These are phyloP conservation scores for Prionailurus viverrinus DNA, from an alignment of 2,113 vertebrate genomes.

Conservation along the genomic window DNA sequence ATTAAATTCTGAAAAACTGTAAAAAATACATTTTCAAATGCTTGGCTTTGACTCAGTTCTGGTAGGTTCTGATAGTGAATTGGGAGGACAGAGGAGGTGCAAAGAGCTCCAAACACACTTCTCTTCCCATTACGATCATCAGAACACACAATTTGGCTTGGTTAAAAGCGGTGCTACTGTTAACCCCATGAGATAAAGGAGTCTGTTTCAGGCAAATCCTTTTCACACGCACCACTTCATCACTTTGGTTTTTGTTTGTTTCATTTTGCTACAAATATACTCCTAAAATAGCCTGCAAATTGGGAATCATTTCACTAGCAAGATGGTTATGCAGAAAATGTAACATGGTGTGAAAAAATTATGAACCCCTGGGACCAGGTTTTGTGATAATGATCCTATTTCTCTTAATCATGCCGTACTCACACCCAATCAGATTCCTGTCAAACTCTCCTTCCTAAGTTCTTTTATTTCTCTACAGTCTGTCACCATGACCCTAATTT, in stretches of 20 bases:
- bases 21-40: background rate
- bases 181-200: background rate
- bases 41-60: background rate
- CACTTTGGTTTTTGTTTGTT: slow-evolving; percentile 8
- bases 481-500: background rate
- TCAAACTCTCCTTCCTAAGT: background rate
- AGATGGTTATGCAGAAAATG: slow-evolving; percentile 28
- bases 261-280: slow-evolving; percentile 34
- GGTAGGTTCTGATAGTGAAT: background rate
- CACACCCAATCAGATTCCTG: background rate
- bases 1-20: background rate
- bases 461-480: background rate
- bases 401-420: background rate
- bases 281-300: slow-evolving; percentile 18
- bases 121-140: background rate
- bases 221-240: background rate
- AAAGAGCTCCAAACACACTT: background rate
- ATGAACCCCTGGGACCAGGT: background rate
- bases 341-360: slow-evolving; percentile 2
- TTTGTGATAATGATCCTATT: background rate
- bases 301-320: slow-evolving; percentile 40
- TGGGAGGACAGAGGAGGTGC: background rate
- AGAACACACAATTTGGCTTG: accelerated
- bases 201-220: background rate
- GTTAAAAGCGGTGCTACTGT: background rate